Evolutionary conservation across 2,797 vertebrate species (phyloP), one percentile per base, ranked within the genome.

Genomic region (Megalops cyprinoides): DNA sequence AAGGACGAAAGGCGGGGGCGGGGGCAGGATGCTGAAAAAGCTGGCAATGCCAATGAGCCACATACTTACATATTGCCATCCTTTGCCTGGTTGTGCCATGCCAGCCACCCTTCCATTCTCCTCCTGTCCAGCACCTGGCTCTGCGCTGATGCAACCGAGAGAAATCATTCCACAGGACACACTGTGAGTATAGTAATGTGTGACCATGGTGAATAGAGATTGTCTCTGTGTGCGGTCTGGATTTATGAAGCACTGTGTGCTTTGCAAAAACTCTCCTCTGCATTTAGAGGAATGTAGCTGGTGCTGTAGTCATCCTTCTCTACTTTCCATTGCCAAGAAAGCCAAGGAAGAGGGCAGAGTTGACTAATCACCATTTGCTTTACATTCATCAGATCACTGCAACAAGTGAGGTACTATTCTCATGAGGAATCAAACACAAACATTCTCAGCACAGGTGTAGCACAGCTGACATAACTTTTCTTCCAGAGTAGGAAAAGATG

Each of bases 1-100:
- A 94, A 94, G 93, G 89, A 91, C 83, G 74, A 42, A 42, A 49
- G 73, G 48, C 78, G 34, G 20, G 80, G 46, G 20, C 20, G 34
- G 60, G 28, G 80, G 74, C 87, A 67, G 77, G 84, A 74, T 80
- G 81, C 84, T 84, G 79, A 86, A 89, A 89, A 89, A 71, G 81
- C 81, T 88, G 87, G 87, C 77, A 60, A 79, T 85, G 84, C 83
- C 85, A 81, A 82, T 80, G 78, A 83, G 76, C 65, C 76, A 2
- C 76, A 2, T 14, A 34, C 60, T 81, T 14, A 9, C 55, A 74
- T 55, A 15, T 25, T 87, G 86, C 84, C 84, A 84, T 79, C 46
- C 28, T 69, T 77, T 78, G 79, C 73, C 42, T 80, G 51, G 79
- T 81, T 76, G 73, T 85, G 86, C 78, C 84, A 80, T 44, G 12